Evolutionary conservation across 2,113 vertebrate species (phyloP).

Genomic region (Lamprotornis superbus): DNA sequence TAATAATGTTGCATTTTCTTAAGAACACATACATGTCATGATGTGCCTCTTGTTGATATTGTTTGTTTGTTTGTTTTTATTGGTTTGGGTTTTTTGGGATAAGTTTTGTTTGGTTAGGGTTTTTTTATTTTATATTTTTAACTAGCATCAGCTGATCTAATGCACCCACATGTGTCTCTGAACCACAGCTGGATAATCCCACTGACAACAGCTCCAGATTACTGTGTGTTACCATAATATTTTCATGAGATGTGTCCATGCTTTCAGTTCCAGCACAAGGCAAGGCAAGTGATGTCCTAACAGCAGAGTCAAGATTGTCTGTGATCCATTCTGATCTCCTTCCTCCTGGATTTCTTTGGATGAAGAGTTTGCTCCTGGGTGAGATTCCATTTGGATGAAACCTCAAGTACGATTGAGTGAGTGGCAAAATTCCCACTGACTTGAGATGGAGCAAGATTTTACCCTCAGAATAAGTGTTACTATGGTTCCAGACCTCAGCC

Average conservation of each 20-base stretch:
- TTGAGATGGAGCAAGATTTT: neutral
- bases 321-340: neutral
- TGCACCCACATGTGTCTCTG: neutral
- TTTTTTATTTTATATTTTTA: neutral
- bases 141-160: neutral
- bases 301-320: neutral
- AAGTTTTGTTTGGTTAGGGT: neutral
- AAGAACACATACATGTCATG: neutral
- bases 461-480: neutral
- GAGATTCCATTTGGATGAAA: neutral
- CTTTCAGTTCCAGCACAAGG: neutral
- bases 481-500: neutral
- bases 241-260: neutral
- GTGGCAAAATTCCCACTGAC: neutral
- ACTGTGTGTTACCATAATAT: neutral
- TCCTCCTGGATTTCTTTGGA: neutral
- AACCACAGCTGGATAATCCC: neutral
- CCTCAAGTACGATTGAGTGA: neutral
- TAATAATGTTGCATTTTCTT: neutral
- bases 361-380: neutral
- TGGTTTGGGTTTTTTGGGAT: neutral
- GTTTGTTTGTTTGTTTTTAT: neutral
- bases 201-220: neutral
- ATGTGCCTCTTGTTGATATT: neutral
- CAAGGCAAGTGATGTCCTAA: neutral